These are phyloP conservation scores for Alentia gelatinosa DNA, from an alignment of 2,888 invertebrate genomes.

Conservation along the genomic window DNA sequence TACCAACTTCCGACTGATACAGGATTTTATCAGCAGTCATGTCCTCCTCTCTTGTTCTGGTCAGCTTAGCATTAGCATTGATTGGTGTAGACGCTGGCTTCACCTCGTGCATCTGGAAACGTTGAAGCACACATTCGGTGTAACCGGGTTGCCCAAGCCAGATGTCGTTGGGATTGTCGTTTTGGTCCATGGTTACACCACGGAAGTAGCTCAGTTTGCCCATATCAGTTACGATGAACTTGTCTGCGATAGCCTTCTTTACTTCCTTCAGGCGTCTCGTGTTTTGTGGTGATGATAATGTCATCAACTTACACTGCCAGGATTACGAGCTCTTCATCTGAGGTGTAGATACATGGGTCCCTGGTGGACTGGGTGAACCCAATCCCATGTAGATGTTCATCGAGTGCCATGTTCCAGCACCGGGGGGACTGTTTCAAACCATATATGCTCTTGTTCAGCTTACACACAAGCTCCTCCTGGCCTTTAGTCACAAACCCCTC, in stretches of 20 bases:
- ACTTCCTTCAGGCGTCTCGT: slow-evolving; percentile 47
- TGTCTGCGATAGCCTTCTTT: slow-evolving; percentile 31
- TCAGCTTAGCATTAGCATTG: background rate
- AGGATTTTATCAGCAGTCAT: background rate
- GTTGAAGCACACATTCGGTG: background rate
- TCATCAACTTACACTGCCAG: slow-evolving; percentile 62
- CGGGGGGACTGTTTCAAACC: too few relatives aligned
- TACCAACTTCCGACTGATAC: slow-evolving; percentile 56
- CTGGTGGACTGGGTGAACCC: slow-evolving; percentile 62
- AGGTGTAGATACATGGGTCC: too few relatives aligned
- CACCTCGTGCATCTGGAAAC: slow-evolving; percentile 14
- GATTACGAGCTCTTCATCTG: slow-evolving; percentile 19
- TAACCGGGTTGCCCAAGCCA: slow-evolving; percentile 34
- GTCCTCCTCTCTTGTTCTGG: background rate
- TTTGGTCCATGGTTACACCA: slow-evolving; percentile 44
- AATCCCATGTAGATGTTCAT: slow-evolving; percentile 14
- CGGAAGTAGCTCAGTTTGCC: slow-evolving; percentile 57
- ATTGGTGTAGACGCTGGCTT: slow-evolving; percentile 42
- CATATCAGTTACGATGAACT: slow-evolving; percentile 59
- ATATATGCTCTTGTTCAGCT: slow-evolving; percentile 64
- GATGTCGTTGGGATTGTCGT: background rate
- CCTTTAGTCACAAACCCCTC: slow-evolving; percentile 61
- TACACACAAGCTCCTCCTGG: slow-evolving; percentile 61
- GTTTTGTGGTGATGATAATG: slow-evolving; percentile 52
- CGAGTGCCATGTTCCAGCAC: slow-evolving; percentile 52